These are phyloP conservation scores for Halesus radiatus DNA, from an alignment of 1,140 invertebrate species.

Conservation along the genomic window DNA sequence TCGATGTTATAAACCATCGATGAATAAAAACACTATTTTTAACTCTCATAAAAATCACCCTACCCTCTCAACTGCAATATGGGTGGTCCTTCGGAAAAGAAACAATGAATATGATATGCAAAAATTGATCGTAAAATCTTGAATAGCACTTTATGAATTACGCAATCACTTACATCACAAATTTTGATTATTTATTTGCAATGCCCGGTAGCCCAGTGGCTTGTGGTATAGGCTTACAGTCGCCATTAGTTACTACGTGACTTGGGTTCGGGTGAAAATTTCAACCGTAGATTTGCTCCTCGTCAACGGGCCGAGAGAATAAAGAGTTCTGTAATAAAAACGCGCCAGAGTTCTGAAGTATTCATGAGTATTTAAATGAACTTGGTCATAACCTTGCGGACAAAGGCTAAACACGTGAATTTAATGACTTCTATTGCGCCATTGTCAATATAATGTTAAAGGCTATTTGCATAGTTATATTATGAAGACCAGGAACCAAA, in stretches of 20 bases:
- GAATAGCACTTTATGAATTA: conserved; percentile 7
- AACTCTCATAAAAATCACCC: too few relatives aligned
- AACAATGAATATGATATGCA: conserved; percentile 12
- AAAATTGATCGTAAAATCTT: conserved; percentile 24
- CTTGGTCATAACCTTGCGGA: neutral
- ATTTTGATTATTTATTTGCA: neutral
- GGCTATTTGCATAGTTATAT: too few relatives aligned
- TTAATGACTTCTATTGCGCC: too few relatives aligned
- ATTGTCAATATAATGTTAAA: too few relatives aligned
- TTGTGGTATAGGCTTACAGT: neutral
- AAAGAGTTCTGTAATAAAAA: neutral
- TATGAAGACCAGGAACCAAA: too few relatives aligned
- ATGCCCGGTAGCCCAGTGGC: conserved; percentile 1
- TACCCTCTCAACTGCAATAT: too few relatives aligned
- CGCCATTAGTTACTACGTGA: neutral
- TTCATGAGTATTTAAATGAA: conserved; percentile 22
- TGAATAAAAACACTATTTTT: too few relatives aligned
- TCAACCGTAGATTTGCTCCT: neutral
- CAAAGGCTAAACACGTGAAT: neutral
- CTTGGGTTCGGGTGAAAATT: conserved; percentile 5
- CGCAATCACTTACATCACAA: neutral
- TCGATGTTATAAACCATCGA: too few relatives aligned
- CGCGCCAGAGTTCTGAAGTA: conserved; percentile 8
- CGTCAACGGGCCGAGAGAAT: too few relatives aligned
- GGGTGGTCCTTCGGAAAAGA: neutral